These are phyloP conservation scores for Natrix natrix DNA, from an alignment of 2,797 vertebrate genomes.

Conservation along the genomic window DNA sequence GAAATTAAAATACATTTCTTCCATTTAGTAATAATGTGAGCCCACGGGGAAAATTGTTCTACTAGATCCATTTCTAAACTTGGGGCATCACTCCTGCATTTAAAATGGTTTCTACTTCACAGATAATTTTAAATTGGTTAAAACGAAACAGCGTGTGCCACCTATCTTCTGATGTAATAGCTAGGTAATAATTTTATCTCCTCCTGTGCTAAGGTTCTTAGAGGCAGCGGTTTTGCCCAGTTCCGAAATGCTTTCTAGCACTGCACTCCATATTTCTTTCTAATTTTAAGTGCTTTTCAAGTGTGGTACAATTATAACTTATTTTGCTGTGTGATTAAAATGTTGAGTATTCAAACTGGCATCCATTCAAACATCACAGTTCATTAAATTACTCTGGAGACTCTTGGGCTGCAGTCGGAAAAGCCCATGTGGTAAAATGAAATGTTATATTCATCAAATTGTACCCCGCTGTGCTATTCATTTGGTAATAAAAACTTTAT, in stretches of 20 bases:
- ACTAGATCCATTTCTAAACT: background rate
- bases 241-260: constrained; percentile 8
- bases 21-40: background rate
- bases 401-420: constrained; percentile 47
- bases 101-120: background rate
- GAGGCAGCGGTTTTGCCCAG: constrained; percentile 31
- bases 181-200: background rate
- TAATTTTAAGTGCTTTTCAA: constrained; percentile 47
- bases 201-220: background rate
- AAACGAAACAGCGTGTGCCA: background rate
- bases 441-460: constrained; percentile 67
- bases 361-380: constrained; percentile 54
- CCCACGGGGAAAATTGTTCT: background rate
- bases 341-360: constrained; percentile 62
- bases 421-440: constrained; percentile 61
- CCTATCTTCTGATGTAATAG: background rate
- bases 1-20: background rate
- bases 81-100: background rate
- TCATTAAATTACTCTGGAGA: constrained; percentile 66
- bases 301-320: constrained; percentile 53
- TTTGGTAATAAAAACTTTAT: constrained; percentile 67
- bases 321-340: constrained; percentile 63
- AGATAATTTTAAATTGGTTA: background rate
- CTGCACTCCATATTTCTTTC: constrained; percentile 30
- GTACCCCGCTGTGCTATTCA: constrained; percentile 64